Evolutionary conservation across 2,888 invertebrate species (phyloP).

Genomic region (Eupithecia dodoneata): DNA sequence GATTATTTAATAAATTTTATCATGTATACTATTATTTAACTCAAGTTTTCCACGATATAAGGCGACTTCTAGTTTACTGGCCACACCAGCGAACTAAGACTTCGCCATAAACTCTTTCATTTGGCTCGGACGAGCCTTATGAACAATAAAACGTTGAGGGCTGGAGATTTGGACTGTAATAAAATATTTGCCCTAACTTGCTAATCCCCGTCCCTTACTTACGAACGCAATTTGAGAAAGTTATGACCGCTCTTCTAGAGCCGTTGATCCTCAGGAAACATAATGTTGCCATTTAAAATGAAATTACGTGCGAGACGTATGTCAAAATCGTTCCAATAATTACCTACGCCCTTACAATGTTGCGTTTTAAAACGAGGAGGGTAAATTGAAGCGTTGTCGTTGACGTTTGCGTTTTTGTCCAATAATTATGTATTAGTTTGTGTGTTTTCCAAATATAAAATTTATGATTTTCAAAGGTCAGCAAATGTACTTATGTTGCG

Average conservation of each 20-base stretch:
- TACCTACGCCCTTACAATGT: conserved; percentile 27
- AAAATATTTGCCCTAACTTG: conserved; percentile 84
- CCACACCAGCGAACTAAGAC: conserved; percentile 79
- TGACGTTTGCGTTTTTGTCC: background rate
- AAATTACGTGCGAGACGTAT: conserved; percentile 36
- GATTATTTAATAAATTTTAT: background rate
- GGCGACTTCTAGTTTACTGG: conserved; percentile 60
- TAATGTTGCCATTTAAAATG: conserved; percentile 46
- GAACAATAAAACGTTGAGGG: conserved; percentile 84
- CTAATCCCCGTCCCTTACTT: conserved; percentile 83
- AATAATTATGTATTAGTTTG: background rate
- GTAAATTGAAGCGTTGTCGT: conserved; percentile 15
- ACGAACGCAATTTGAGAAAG: conserved; percentile 81
- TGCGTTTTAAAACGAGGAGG: conserved; percentile 43
- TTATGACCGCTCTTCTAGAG: conserved; percentile 66
- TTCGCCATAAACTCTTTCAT: conserved; percentile 83
- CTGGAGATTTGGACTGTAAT: conserved; percentile 84
- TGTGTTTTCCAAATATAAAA: background rate
- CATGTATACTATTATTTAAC: background rate
- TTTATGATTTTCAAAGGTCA: no score
- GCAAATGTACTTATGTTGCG: no score
- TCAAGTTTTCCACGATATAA: conserved; percentile 45
- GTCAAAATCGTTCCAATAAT: conserved; percentile 36
- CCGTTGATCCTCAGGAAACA: conserved; percentile 55
- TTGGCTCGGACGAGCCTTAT: conserved; percentile 84